Conservation (phyloP, 2,797 vertebrate species). For the Crenuchus spilurus region DNA sequence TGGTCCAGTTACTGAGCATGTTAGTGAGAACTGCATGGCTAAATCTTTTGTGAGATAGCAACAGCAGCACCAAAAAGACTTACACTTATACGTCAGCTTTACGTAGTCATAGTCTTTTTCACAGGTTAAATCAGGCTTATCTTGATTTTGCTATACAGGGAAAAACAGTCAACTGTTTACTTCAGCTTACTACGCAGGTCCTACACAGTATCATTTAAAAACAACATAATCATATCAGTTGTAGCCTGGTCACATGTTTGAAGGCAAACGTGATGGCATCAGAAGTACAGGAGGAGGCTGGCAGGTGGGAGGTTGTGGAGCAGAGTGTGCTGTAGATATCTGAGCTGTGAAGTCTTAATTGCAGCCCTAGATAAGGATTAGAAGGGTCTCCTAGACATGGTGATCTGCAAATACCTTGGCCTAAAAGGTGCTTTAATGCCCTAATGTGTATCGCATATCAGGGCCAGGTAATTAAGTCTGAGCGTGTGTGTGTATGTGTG, state of each 20-base stretch:
- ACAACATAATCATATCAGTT: constrained; percentile 62
- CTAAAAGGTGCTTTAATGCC: constrained; percentile 52
- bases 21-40: not conserved
- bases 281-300: constrained; percentile 36
- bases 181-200: constrained; percentile 54
- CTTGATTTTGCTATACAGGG: constrained; percentile 44
- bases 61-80: too few species aligned
- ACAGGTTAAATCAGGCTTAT: constrained; percentile 65
- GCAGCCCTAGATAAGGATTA: constrained; percentile 83
- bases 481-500: constrained; percentile 15
- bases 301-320: constrained; percentile 73
- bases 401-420: constrained; percentile 79
- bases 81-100: not conserved
- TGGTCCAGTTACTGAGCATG: not conserved
- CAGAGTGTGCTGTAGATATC: constrained; percentile 72
- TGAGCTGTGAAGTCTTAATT: constrained; percentile 83
- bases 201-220: constrained; percentile 46
- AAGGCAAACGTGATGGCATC: constrained; percentile 69
- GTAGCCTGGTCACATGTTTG: constrained; percentile 76
- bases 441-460: constrained; percentile 55
- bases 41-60: not conserved
- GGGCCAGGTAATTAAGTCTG: constrained; percentile 40
- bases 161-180: constrained; percentile 58
- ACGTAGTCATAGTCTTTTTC: constrained; percentile 30
- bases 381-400: constrained; percentile 75